Evolutionary conservation across 2,888 invertebrate genomes (phyloP), one percentile per base, ranked within the genome.

Genomic region (Pristionchus maxplancki): DNA sequence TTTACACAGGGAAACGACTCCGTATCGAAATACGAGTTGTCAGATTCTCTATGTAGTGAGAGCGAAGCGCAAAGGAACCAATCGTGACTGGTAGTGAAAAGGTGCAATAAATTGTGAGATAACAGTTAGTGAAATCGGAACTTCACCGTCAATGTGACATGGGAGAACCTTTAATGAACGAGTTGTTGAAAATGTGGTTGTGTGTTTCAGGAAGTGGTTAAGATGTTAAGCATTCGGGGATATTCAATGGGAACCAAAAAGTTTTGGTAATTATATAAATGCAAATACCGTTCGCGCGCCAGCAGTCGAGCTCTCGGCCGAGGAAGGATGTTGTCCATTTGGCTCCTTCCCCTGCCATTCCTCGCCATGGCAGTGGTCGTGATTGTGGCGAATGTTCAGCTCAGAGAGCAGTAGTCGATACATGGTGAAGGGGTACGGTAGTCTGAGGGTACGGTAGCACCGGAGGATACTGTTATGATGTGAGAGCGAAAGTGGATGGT

Each of bases 391-490:
- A 20, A 78, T 28, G 82, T 83, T 83, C 34, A 83, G 24, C 34
- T 83, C 82, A 28, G 50, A 24, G 11, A 83, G 82, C 53, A 83
- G 82, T 53, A 83, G 82, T 11, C 82, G 82, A 53, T 83, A 83
- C 82, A 83, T 83, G 28, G 34, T 82, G 34, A 28, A 20, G 74
- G 74, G 34, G 34, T 40, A 78, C 44, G 3, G 78, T 44, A 78
- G n/a, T 13, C 4, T 40, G 40, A 24, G 4, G 74, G 37, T 37
- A 71, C 40, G 71, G 71, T 81, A 81, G 44, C 6, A 31, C 3
- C n/a, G 53, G 24, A 20, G 20, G 53, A 44, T 34, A 37, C 82
- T 83, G 53, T 40, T 34, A n/a, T 44, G 44, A 53, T 53, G 31
- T 24, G 50, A 20, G 53, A 53, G 34, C 44, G 48, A 48, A 24